phyloP scores from a whole-genome alignment of 2,888 invertebrate species.

The Nyleta sp. region DNA sequence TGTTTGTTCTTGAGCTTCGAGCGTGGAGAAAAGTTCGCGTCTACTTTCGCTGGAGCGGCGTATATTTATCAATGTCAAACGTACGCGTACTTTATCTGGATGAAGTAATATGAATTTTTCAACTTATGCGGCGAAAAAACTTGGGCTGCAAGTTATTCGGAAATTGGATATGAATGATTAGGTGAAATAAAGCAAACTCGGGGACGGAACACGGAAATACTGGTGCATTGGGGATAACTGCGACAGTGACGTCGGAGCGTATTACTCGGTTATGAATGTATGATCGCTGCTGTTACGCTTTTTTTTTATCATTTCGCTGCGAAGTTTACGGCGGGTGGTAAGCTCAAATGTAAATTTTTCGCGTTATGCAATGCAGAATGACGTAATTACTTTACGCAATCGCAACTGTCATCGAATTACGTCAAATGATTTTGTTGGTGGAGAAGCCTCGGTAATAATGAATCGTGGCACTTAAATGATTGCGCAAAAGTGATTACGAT shows the following conservation, averaged over 20 bases:
- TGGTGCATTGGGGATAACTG: conserved; percentile 26
- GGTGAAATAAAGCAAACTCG: conserved; percentile 36
- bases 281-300: conserved; percentile 11
- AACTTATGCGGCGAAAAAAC: conserved; percentile 29
- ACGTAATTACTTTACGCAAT: too few species aligned
- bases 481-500: too few species aligned
- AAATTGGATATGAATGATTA: conserved; percentile 50
- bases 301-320: neutral
- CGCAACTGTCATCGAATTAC: too few species aligned
- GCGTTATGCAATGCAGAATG: too few species aligned
- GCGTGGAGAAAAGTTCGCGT: conserved; percentile 15
- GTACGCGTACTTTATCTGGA: conserved; percentile 21
- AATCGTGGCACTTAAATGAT: conserved; percentile 3
- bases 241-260: conserved; percentile 20
- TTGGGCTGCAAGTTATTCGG: conserved; percentile 24
- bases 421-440: too few species aligned
- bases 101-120: conserved; percentile 38
- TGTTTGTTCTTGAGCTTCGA: conserved; percentile 6
- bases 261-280: conserved; percentile 30
- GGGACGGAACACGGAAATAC: conserved; percentile 5
- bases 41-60: conserved; percentile 5
- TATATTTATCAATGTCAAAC: conserved; percentile 39
- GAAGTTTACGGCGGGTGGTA: too few species aligned
- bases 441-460: neutral
- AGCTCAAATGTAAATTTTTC: too few species aligned